Evolutionary conservation across 2,888 invertebrate genomes (phyloP), one percentile per base, ranked within the genome.

Genomic region (Eledone cirrhosa): DNA sequence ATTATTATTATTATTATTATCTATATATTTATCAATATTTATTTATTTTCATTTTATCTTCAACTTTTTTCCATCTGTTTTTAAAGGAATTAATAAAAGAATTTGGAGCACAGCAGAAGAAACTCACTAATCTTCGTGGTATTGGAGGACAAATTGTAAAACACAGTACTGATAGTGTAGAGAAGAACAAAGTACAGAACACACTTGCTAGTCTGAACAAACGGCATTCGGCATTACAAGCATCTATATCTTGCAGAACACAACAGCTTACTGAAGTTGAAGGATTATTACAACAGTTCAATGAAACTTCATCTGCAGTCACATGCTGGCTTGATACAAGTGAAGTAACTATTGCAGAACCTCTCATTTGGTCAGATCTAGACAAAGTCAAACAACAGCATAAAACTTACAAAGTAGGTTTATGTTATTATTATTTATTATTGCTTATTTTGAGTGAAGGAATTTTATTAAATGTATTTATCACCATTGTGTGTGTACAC

Each of bases 71-170:
- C 3, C 29, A 2, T 72, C 29, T 13, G 31, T 13, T 72, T 22
- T 80, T 81, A 53, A 84, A 88, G 88, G 83, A 82, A 31, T 79
- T 88, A 48, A 81, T 85, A 1, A 78, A 80, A 24, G 85, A 87
- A 80, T 86, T 88, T 83, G 86, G 85, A 33, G 84, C 84, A 1
- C 85, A 87, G 81, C 86, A 86, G 77, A 80, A 83, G 29, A 83
- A 85, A 31, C 78, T 88, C 59, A 84, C 86, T 77, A 81, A 80
- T 24, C 82, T 88, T n/a, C 82, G 87, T 24, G 82, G 81, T 33
- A 86, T 85, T 69, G 88, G 87, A n/a, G 84, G 85, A 65, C 85
- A 86, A 65, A 82, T 88, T 16, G 85, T 87, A 48, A 81, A 83
- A 19, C 86, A 87, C 80, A 84, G 85, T 16, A 80, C 85, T 13